Evolutionary conservation across 2,113 vertebrate species (phyloP), one percentile per base, ranked within the genome.

Genomic region (Alligator mississippiensis): DNA sequence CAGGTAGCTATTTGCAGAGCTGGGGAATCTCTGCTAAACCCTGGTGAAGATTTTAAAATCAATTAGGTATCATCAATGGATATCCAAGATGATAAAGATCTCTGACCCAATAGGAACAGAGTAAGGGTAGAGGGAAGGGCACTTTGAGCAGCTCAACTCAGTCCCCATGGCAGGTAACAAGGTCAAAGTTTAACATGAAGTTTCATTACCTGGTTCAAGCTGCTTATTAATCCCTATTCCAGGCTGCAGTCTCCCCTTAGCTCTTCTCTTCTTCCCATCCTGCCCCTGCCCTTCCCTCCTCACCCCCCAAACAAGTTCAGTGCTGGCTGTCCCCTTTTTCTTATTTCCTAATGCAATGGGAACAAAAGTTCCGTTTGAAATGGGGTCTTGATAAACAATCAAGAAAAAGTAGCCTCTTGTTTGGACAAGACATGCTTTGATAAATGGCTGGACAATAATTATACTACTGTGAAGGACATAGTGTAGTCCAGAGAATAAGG

Each of bases 111-210:
- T 24, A 87, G 64, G 78, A 82, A 84, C 0, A 0, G 60, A 13
- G 38, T 74, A 83, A 11, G n/a, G 55, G 28, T n/a, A 57, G 1
- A 0, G 22, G 2, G 19, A 74, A 34, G 2, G 38, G 10, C 1
- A 9, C 19, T 12, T 47, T 13, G 54, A 21, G 12, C 77, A 80
- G 2, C 1, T 6, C 47, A 58, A n/a, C 5, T 63, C 34, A 95
- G 77, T 11, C 28, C 54, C 54, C 4, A 0, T 21, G 76, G 54
- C n/a, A 82, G 74, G 17, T 54, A 76, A 70, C 75, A 19, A 14
- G 9, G 11, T n/a, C 3, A 0, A 30, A 68, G 19, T 47, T 64
- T 75, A 61, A 4, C 0, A 1, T 62, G 28, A 57, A 9, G 62
- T 30, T 7, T 38, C 74, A 74, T 55, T 66, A 11, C 89, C 83